Base-by-base conservation (phyloP, 2,113 vertebrate genomes). In the Butorides virescens region DNA sequence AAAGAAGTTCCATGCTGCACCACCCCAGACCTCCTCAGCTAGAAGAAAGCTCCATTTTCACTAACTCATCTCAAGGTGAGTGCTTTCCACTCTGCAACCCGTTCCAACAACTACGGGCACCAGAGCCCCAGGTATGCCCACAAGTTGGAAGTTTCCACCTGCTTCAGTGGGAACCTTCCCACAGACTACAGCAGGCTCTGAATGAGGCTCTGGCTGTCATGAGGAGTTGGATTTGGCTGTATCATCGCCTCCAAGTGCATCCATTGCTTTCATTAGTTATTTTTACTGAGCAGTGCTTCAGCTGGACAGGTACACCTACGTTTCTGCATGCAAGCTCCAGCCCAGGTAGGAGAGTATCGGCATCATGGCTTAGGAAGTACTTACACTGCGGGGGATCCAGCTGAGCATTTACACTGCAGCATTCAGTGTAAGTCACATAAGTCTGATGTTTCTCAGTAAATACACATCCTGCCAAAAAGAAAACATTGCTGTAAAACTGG, bases 181-280 rank as follows among this genome's bases (percentile, higher is more conserved):
- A 49, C 22, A 42, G 65, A 37, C 26, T 55, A n/a, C 49, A 46
- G 16, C 25, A 81, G 53, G 22, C 49, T 77, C 49, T 18, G 7
- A 47, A 4, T 50, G 30, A 93, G 46, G 58, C 26, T 52, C 30
- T 94, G 86, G 71, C 53, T 92, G 75, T 90, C 44, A 39, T 86
- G 32, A 84, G 49, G 65, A n/a, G 53, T 80, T 92, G 59, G 36
- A 53, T 70, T 84, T 81, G 59, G 11, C 63, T 92, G 61, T 63
- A 84, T 86, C 34, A 27, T 87, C 71, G 83, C 82, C 71, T 92
- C 83, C 75, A 95, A 93, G 79, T 30, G 77, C 89, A 94, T 59
- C 25, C 39, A 13, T 47, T 29, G 15, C 27, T 84, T 79, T 63
- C 42, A 58, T 49, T 23, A 27, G 39, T 34, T 37, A 59, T 63